Evolutionary conservation across 2,113 vertebrate species (phyloP).

Genomic region (Halichoeres trimaculatus): DNA sequence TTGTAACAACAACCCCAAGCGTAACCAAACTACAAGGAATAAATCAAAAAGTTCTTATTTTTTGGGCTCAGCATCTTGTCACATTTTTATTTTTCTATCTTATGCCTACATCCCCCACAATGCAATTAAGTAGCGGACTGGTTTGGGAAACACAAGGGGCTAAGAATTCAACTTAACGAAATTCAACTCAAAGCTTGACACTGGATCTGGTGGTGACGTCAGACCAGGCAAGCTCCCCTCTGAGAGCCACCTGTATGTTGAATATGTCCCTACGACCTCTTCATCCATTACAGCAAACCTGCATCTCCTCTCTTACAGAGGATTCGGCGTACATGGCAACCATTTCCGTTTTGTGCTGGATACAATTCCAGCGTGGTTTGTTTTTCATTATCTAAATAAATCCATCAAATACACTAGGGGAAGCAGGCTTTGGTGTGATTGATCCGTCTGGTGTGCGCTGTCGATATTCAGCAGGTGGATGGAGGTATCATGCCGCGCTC

Average conservation of each 20-base stretch:
- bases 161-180: too few relatives aligned
- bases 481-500: slow-evolving; percentile 28
- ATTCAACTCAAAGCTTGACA: too few relatives aligned
- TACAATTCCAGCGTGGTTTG: slow-evolving; percentile 34
- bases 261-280: slow-evolving; percentile 27
- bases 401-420: slow-evolving; percentile 34
- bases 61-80: too few relatives aligned
- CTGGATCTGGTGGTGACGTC: too few relatives aligned
- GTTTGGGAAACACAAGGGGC: too few relatives aligned
- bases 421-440: slow-evolving; percentile 49
- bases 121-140: not conserved
- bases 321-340: slow-evolving; percentile 51
- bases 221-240: slow-evolving; percentile 24
- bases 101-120: not conserved
- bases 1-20: too few relatives aligned
- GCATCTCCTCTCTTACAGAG: slow-evolving; percentile 19
- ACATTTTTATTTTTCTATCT: too few relatives aligned
- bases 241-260: slow-evolving; percentile 44
- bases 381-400: slow-evolving; percentile 54
- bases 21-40: too few relatives aligned
- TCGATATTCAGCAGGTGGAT: slow-evolving; percentile 55
- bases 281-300: slow-evolving; percentile 45
- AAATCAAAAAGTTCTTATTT: too few relatives aligned
- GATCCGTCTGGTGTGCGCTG: slow-evolving; percentile 41
- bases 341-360: slow-evolving; percentile 41